Conservation (phyloP, 2,888 invertebrate species). For the Osedax frankpressi region DNA sequence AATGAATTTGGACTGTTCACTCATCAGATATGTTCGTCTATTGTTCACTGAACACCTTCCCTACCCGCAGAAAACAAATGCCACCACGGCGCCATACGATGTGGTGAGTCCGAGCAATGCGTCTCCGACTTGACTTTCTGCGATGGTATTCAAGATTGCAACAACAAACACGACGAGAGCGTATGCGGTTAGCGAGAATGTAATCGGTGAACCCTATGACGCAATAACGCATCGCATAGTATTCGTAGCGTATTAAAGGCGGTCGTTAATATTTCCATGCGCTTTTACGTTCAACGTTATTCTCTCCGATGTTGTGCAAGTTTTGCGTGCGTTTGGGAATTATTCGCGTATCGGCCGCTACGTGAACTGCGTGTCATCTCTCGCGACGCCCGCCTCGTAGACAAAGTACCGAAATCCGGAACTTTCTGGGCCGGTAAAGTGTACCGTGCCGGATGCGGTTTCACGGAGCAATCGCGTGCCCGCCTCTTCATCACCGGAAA, state of each 20-base stretch:
- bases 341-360: too few species aligned
- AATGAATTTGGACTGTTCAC: too few species aligned
- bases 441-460: slow-evolving; percentile 4
- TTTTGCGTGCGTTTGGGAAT: too few species aligned
- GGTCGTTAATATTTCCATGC: too few species aligned
- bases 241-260: too few species aligned
- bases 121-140: slow-evolving; percentile 3
- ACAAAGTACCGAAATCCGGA: background rate
- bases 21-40: too few species aligned
- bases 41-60: too few species aligned
- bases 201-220: too few species aligned
- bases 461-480: background rate
- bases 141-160: slow-evolving; percentile 1
- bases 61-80: background rate
- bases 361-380: too few species aligned
- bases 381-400: background rate
- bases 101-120: slow-evolving; percentile 6
- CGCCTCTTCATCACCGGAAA: slow-evolving; percentile 12
- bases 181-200: background rate
- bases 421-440: slow-evolving; percentile 10
- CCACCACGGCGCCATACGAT: background rate
- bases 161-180: slow-evolving; percentile 7
- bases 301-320: too few species aligned
- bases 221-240: too few species aligned
- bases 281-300: too few species aligned